Evolutionary conservation across 2,797 vertebrate genomes (phyloP).

Genomic region (Chelmon rostratus): DNA sequence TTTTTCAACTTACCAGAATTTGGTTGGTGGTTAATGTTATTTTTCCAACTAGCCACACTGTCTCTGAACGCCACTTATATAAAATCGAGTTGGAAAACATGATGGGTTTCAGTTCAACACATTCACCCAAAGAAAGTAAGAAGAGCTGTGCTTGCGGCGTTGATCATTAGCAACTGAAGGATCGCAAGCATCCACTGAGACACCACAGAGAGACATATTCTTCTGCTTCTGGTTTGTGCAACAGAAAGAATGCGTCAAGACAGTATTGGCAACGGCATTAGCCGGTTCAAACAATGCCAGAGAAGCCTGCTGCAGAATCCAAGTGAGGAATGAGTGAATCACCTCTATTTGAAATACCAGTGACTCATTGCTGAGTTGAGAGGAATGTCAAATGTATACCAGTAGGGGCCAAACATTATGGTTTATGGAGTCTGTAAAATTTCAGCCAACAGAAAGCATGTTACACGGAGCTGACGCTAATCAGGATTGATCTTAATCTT

Average conservation of each 20-base stretch:
- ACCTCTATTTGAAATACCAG: constrained; percentile 70
- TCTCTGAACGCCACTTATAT: constrained; percentile 46
- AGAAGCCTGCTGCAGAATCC: constrained; percentile 58
- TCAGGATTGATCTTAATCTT: constrained; percentile 30
- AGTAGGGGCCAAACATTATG: constrained; percentile 46
- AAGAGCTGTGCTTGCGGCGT: constrained; percentile 15
- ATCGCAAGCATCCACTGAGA: constrained; percentile 49
- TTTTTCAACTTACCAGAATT: constrained; percentile 50
- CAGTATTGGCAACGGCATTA: constrained; percentile 52
- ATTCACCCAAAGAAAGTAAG: constrained; percentile 50
- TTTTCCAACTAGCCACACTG: constrained; percentile 57
- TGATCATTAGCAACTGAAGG: constrained; percentile 31
- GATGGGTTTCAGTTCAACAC: constrained; percentile 51
- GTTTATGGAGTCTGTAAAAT: constrained; percentile 41
- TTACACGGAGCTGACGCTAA: constrained; percentile 12
- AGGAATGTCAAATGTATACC: constrained; percentile 66
- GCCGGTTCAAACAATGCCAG: constrained; percentile 61
- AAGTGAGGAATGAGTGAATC: constrained; percentile 80
- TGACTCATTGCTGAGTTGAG: constrained; percentile 75
- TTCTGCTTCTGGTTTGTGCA: constrained; percentile 60
- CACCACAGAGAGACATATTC: constrained; percentile 47
- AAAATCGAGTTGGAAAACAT: constrained; percentile 61
- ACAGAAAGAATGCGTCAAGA: constrained; percentile 70
- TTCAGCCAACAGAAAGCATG: constrained; percentile 1
- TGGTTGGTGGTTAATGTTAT: constrained; percentile 43